Evolutionary conservation across 2,113 vertebrate genomes (phyloP).

Genomic region (Odobenus rosmarus): DNA sequence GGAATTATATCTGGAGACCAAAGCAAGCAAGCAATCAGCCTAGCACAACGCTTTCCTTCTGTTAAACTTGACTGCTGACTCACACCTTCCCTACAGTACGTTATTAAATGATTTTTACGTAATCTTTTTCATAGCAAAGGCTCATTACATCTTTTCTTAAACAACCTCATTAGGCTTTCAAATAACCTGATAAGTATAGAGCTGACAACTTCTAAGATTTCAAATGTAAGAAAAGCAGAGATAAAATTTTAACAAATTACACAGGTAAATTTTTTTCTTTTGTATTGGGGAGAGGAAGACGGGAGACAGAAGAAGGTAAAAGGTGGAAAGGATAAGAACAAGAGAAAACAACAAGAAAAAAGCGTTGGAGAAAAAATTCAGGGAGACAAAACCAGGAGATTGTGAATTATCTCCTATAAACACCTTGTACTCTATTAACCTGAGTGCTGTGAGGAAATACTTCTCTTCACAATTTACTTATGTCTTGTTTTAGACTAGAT

Average conservation of each 20-base stretch:
- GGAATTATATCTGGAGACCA: neutral
- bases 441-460: neutral
- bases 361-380: neutral
- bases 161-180: neutral
- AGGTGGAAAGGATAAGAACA: neutral
- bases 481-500: slow-evolving; percentile 26
- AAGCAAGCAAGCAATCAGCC: neutral
- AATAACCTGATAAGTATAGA: slow-evolving; percentile 37
- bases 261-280: neutral
- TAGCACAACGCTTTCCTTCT: neutral
- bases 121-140: slow-evolving; percentile 18
- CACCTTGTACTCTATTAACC: neutral
- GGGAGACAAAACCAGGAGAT: neutral
- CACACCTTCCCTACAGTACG: neutral
- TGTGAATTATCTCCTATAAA: slow-evolving; percentile 22
- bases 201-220: neutral
- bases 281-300: neutral
- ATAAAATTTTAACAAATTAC: neutral
- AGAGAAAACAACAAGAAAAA: neutral
- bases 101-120: slow-evolving; percentile 37
- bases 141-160: slow-evolving; percentile 29
- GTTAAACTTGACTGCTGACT: neutral
- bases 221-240: slow-evolving; percentile 34
- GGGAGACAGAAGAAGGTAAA: neutral
- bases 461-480: neutral